Conservation (phyloP, 2,113 vertebrate genomes). For the Apodemus sylvaticus region DNA sequence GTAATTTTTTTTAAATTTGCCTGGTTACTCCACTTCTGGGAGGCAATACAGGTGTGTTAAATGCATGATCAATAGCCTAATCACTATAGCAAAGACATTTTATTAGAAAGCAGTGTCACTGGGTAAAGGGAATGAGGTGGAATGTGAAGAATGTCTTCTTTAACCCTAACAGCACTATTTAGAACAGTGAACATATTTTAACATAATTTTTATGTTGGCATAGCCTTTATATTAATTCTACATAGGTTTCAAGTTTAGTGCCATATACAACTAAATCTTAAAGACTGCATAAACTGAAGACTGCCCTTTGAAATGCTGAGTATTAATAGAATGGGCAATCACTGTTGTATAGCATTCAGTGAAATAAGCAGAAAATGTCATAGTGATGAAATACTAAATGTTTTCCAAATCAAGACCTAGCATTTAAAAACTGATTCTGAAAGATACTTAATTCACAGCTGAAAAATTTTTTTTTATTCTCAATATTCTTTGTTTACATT, state of each 20-base stretch:
- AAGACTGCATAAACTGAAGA: neutral
- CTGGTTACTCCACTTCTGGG: neutral
- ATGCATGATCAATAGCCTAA: neutral
- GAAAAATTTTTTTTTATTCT: no score
- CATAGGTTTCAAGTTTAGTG: constrained; percentile 1
- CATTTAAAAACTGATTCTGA: constrained; percentile 39
- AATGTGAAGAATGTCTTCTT: neutral
- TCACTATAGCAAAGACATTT: neutral
- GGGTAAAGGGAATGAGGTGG: neutral
- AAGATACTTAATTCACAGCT: constrained; percentile 41
- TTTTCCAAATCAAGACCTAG: neutral
- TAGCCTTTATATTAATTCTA: constrained; percentile 44
- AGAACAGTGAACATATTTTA: constrained; percentile 5
- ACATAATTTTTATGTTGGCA: neutral
- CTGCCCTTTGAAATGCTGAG: neutral
- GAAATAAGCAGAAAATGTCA: neutral
- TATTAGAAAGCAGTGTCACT: neutral
- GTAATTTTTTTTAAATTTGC: neutral
- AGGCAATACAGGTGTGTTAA: neutral
- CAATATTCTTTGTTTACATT: no score
- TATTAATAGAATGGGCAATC: neutral
- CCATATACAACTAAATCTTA: constrained; percentile 20
- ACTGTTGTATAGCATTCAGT: neutral
- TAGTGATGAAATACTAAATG: constrained; percentile 17
- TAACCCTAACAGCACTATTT: neutral